Conservation (phyloP, 2,113 vertebrate genomes). For the Oncorhynchus nerka region DNA sequence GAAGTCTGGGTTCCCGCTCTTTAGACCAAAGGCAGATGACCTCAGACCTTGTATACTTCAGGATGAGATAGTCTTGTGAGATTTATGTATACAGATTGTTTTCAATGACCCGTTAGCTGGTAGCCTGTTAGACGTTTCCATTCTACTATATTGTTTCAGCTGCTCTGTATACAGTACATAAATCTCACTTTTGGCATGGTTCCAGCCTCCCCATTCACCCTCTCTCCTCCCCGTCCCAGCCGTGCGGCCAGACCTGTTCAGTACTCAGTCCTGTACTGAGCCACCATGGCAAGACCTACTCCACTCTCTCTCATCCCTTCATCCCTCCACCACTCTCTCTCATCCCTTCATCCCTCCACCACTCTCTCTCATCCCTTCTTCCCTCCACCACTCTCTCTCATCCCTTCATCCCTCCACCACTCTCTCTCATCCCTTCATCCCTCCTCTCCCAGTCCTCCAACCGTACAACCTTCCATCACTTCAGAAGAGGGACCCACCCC, state of each 20-base stretch:
- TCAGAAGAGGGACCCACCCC: constrained; percentile 40
- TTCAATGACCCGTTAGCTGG: background rate
- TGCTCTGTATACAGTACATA: too few relatives aligned
- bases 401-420: background rate
- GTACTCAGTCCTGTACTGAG: constrained; percentile 54
- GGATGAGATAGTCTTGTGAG: too few relatives aligned
- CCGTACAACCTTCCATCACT: constrained; percentile 26
- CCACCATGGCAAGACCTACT: constrained; percentile 36
- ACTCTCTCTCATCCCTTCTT: too few relatives aligned
- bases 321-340: too few relatives aligned
- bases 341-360: too few relatives aligned
- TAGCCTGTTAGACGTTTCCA: background rate
- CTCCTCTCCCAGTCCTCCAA: constrained; percentile 29
- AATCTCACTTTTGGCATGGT: background rate
- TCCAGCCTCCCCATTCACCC: constrained; percentile 25
- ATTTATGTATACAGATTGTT: too few relatives aligned
- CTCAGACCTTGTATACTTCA: too few relatives aligned
- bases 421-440: background rate
- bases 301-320: too few relatives aligned
- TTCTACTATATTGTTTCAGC: background rate
- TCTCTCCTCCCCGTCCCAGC: constrained; percentile 33
- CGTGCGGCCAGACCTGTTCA: constrained; percentile 66
- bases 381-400: too few relatives aligned
- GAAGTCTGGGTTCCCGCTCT: too few relatives aligned
- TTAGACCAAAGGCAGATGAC: too few relatives aligned